Evolutionary conservation across 2,113 vertebrate genomes (phyloP), one percentile per base, ranked within the genome.

Genomic region (Aplodontia rufa): DNA sequence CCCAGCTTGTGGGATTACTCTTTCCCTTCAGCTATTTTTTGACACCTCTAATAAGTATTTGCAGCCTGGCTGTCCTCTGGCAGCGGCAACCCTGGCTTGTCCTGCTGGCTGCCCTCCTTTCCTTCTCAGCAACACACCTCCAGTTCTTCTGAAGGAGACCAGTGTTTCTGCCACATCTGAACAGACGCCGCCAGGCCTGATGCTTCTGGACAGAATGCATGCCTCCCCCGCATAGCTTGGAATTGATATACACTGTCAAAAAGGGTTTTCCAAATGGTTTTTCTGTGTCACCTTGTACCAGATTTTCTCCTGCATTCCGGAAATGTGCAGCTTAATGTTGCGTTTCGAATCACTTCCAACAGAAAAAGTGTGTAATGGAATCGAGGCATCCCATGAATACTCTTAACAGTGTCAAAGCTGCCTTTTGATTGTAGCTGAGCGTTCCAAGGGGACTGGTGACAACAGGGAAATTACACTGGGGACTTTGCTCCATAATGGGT

Each of bases 291-390:
- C 97, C 94, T 98, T 95, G 97, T 97, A 89, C 91, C 91, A 95
- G 96, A 96, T 98, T 98, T 97, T 97, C 94, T 96, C 90, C 92
- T 98, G 82, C 91, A 55, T 96, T 96, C 97, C 97, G 98, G 78
- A 96, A 98, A 98, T 90, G 91, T 94, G 87, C 86, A 35, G 97
- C 97, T 98, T 98, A 98, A 97, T 98, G 98, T 98, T 98, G 98
- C 35, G 0, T 97, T 98, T 98, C 97, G 42, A 97, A 97, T 98
- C 1, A 97, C 97, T 98, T 98, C 97, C 96, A 87, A 93, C 95
- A 94, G 97, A 92, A 96, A 97, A 98, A 94, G 91, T 97, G 90
- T 97, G 97, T 98, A 97, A 98, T 98, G 97, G 97, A 98, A 98
- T 98, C 96, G 94, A 94, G 95, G 94, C 97, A 78, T 97, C 97